Conservation (phyloP, 2,888 invertebrate species). For the Cheilosia variabilis region DNA sequence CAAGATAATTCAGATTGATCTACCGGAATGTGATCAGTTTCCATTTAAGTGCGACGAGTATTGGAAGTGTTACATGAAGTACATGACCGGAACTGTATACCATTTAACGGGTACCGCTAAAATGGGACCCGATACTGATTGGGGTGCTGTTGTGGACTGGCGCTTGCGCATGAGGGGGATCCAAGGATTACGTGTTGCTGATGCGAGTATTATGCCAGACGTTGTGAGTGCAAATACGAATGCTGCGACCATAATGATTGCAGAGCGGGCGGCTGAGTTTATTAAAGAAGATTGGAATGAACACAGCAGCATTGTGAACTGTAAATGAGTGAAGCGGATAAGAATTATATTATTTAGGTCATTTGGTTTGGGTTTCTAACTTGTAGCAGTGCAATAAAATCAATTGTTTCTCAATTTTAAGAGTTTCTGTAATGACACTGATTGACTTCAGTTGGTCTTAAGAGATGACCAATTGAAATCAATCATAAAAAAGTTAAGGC, state of each 20-base stretch:
- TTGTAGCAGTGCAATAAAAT: no score
- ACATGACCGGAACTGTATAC: constrained; percentile 87
- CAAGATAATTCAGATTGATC: constrained; percentile 75
- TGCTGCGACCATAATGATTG: constrained; percentile 93
- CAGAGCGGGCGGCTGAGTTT: constrained; percentile 90
- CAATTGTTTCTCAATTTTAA: no score
- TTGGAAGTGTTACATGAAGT: constrained; percentile 88
- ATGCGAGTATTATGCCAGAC: constrained; percentile 90
- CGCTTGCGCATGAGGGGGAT: constrained; percentile 87
- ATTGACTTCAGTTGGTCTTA: no score
- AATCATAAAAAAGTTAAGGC: no score
- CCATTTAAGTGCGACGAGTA: constrained; percentile 83
- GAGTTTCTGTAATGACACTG: no score
- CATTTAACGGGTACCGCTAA: constrained; percentile 88
- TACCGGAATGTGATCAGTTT: constrained; percentile 77
- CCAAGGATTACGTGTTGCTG: constrained; percentile 87
- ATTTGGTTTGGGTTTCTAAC: no score
- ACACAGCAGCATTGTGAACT: constrained; percentile 3
- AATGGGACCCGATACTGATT: constrained; percentile 87
- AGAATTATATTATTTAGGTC: not conserved
- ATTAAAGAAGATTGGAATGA: constrained; percentile 77
- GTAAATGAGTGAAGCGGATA: not conserved
- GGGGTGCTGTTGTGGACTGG: constrained; percentile 87
- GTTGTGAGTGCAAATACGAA: constrained; percentile 92
- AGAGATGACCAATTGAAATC: no score